These are phyloP conservation scores for Eugnorisma glareosa DNA, from an alignment of 2,888 invertebrate genomes.

Conservation along the genomic window DNA sequence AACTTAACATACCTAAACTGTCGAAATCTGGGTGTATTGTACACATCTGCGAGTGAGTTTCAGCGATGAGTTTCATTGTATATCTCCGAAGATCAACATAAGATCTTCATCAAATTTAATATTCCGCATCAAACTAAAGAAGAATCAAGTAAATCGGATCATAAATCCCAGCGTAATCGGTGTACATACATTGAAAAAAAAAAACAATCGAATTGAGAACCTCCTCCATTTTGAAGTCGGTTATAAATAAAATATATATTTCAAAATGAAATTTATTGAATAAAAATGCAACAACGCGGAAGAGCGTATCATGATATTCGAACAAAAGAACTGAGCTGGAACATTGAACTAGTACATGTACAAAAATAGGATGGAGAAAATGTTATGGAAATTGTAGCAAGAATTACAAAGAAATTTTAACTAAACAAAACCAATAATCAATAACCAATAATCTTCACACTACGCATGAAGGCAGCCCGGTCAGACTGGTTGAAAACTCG, in stretches of 20 bases:
- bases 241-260: conserved; percentile 7
- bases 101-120: too few relatives aligned
- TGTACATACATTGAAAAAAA: too few relatives aligned
- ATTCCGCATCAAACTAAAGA: too few relatives aligned
- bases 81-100: too few relatives aligned
- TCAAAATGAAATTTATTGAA: background rate
- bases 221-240: too few relatives aligned
- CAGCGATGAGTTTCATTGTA: too few relatives aligned
- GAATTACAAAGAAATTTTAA: background rate
- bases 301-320: background rate
- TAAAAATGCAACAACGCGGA: conserved; percentile 5
- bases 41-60: too few relatives aligned
- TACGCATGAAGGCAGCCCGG: conserved; percentile 2
- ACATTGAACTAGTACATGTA: conserved; percentile 4
- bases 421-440: background rate
- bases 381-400: background rate
- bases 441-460: background rate
- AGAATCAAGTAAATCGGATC: too few relatives aligned
- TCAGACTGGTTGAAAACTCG: conserved; percentile 1
- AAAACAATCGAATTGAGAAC: too few relatives aligned
- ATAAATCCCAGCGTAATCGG: too few relatives aligned
- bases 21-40: too few relatives aligned
- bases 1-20: too few relatives aligned
- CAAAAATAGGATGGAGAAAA: background rate
- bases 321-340: background rate